Conservation (phyloP, 1,140 invertebrate species). For the Neoseiulus cucumeris region DNA sequence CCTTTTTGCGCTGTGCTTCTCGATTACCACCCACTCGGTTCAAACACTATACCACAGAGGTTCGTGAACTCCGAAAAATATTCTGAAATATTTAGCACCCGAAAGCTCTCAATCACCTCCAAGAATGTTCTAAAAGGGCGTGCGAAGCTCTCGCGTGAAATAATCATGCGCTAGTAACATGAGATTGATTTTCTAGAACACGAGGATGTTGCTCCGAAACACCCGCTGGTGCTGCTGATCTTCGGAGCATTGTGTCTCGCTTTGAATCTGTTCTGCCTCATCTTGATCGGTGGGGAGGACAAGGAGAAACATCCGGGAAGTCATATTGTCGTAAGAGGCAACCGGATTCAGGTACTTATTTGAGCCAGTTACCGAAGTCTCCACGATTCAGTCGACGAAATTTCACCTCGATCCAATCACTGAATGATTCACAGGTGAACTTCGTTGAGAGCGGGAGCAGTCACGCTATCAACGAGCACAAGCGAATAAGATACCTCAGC, state of each 20-base stretch:
- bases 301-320: slow-evolving; percentile 55
- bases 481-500: not conserved
- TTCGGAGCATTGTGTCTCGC: slow-evolving; percentile 43
- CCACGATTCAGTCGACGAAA: too few species aligned
- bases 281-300: slow-evolving; percentile 46
- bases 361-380: slow-evolving; percentile 8
- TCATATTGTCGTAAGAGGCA: slow-evolving; percentile 23
- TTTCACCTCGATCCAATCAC: too few species aligned
- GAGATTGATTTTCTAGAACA: slow-evolving; percentile 15
- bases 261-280: slow-evolving; percentile 46
- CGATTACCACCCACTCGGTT: slow-evolving; percentile 52
- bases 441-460: not conserved
- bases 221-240: slow-evolving; percentile 44
- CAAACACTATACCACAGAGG: slow-evolving; percentile 37
- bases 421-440: not conserved
- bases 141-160: slow-evolving; percentile 1
- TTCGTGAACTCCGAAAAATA: slow-evolving; percentile 14
- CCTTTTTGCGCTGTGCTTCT: slow-evolving; percentile 58
- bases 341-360: slow-evolving; percentile 16
- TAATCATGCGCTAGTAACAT: too few species aligned
- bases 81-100: not conserved
- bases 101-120: slow-evolving; percentile 46
- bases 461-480: not conserved
- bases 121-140: slow-evolving; percentile 30
- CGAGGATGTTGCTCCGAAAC: slow-evolving; percentile 56